Evolutionary conservation across 2,113 vertebrate genomes (phyloP).

Genomic region (Ammodytes dubius): DNA sequence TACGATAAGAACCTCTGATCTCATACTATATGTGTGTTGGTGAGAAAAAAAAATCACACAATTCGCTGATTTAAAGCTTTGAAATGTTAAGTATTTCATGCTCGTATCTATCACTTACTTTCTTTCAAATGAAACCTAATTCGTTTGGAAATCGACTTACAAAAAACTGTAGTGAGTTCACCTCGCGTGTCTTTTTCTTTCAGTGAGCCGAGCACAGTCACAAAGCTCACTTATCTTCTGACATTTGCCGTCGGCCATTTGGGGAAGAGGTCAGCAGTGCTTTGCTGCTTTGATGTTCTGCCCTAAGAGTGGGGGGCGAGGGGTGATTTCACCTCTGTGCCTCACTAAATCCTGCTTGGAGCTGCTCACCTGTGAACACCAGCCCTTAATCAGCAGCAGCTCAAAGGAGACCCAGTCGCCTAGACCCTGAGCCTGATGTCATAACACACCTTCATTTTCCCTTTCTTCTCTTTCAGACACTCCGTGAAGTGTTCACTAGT

Average conservation of each 20-base stretch:
- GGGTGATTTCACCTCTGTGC: conserved; percentile 58
- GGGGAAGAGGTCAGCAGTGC: conserved; percentile 57
- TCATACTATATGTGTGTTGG: background rate
- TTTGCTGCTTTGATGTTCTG: conserved; percentile 37
- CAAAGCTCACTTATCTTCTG: conserved; percentile 50
- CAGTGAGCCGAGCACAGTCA: conserved; percentile 30
- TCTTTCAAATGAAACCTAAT: background rate
- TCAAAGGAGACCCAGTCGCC: conserved; percentile 71
- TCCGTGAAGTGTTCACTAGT: conserved; percentile 69
- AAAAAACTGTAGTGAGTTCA: conserved; percentile 11
- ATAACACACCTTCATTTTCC: conserved; percentile 74
- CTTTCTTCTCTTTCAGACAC: conserved; percentile 62
- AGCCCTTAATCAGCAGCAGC: conserved; percentile 72
- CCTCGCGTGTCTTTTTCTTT: conserved; percentile 28
- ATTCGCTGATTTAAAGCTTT: background rate
- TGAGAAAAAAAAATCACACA: background rate
- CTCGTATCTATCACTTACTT: background rate
- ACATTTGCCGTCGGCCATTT: conserved; percentile 66
- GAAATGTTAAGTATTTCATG: background rate
- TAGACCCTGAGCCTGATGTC: conserved; percentile 71
- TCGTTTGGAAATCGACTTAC: background rate
- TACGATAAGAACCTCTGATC: conserved; percentile 21
- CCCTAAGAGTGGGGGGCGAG: conserved; percentile 8
- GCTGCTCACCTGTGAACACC: conserved; percentile 78
- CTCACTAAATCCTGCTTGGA: conserved; percentile 77